Evolutionary conservation across 1,140 invertebrate genomes (phyloP).

Genomic region (Drosophila obscura): DNA sequence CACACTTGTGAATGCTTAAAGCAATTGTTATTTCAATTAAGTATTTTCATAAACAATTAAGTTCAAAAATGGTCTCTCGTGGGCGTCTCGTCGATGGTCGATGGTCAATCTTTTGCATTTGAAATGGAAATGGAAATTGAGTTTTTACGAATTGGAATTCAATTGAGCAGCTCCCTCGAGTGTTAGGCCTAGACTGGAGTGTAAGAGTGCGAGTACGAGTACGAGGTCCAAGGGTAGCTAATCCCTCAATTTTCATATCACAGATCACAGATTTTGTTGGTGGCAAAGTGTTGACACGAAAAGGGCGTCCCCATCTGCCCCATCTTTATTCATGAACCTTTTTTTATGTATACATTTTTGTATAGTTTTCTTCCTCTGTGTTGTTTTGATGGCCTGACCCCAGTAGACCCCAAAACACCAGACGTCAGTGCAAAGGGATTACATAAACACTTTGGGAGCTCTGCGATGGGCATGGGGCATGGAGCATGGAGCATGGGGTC

Average conservation of each 20-base stretch:
- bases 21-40: constrained; percentile 77
- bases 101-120: constrained; percentile 57
- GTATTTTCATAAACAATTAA: constrained; percentile 79
- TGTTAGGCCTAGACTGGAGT: constrained; percentile 51
- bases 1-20: constrained; percentile 48
- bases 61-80: constrained; percentile 47
- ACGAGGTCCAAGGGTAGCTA: no score
- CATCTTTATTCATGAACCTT: constrained; percentile 70
- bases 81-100: constrained; percentile 53
- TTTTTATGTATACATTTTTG: constrained; percentile 9
- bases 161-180: constrained; percentile 25
- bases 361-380: constrained; percentile 23
- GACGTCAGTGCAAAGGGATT: no score
- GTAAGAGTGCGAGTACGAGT: no score
- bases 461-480: neutral
- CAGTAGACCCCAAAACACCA: no score
- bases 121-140: constrained; percentile 48
- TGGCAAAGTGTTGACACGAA: no score
- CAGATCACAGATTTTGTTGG: no score
- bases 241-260: no score
- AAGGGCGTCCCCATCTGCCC: neutral
- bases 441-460: no score
- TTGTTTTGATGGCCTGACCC: no score
- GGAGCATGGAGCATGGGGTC: constrained; percentile 3
- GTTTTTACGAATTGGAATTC: constrained; percentile 26